Base-by-base conservation (phyloP, 1,140 invertebrate species). In the Yoshiicerus persimilis region DNA sequence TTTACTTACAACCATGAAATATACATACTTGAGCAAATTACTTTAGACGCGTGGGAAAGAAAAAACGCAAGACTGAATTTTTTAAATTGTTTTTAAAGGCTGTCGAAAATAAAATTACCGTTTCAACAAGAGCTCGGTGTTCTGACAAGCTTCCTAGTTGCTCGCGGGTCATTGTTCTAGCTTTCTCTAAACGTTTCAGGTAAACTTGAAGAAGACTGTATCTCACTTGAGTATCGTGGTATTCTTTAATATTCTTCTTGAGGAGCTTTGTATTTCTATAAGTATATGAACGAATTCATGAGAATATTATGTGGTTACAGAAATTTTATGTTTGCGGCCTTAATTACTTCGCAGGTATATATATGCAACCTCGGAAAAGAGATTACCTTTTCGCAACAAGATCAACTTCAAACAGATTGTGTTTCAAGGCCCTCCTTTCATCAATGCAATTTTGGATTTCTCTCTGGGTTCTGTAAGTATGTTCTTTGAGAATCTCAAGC, bases 41-140 rank as follows among this genome's bases (percentile, higher is more conserved):
- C n/a, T n/a, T n/a, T n/a, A n/a, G n/a, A n/a, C n/a, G n/a, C n/a
- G n/a, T n/a, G n/a, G n/a, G n/a, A n/a, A n/a, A n/a, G n/a, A n/a
- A n/a, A n/a, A n/a, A n/a, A n/a, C n/a, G n/a, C n/a, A n/a, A n/a
- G n/a, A n/a, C n/a, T n/a, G n/a, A n/a, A n/a, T n/a, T n/a, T n/a
- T n/a, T n/a, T n/a, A n/a, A n/a, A n/a, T n/a, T n/a, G n/a, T n/a
- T n/a, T n/a, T n/a, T n/a, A n/a, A n/a, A 38, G 11, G 36, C 32
- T 23, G 13, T 23, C 9, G 11, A 13, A 38, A 16, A 84, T 16
- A 84, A 25, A 20, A 16, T 38, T 84, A 87, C 87, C 87, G 77
- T 84, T 32, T 87, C 34, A 70, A 87, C 83, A 36, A 83, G 80
- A n/a, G 56, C 62, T 38, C 87, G 27, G 16, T 87, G 77, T 70